Evolutionary conservation across 2,797 vertebrate genomes (phyloP).

Genomic region (Xiphophorus birchmanni): DNA sequence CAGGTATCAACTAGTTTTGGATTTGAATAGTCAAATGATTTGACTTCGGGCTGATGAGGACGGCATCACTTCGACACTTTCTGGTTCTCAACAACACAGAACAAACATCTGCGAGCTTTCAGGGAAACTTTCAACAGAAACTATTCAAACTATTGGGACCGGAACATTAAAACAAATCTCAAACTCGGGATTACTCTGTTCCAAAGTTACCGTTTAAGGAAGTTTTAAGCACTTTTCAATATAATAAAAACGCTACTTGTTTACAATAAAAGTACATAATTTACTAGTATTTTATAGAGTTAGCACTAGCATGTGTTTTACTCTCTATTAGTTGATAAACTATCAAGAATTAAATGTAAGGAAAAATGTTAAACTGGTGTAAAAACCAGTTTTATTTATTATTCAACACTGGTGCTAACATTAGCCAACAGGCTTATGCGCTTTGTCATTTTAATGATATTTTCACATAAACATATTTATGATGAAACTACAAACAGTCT

Average conservation of each 20-base stretch:
- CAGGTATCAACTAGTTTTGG: conserved; percentile 27
- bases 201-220: neutral
- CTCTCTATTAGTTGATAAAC: neutral
- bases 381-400: neutral
- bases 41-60: neutral
- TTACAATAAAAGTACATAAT: neutral
- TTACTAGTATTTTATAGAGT: neutral
- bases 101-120: neutral
- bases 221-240: neutral
- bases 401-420: neutral
- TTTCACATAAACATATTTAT: conserved; percentile 4
- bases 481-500: conserved; percentile 13
- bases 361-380: neutral
- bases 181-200: neutral
- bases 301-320: neutral
- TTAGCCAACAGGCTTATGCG: neutral
- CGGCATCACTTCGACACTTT: neutral
- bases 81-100: neutral
- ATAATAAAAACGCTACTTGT: too few relatives aligned
- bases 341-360: neutral
- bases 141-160: neutral
- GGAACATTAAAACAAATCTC: neutral
- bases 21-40: conserved; percentile 70
- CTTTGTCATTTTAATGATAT: neutral
- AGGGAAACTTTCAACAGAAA: neutral